A percentile compares a stretch with the other conserved stretches of the same genome.
Conservation (phyloP, 2,797 vertebrate genomes). For the Gadopsis marmoratus region DNA sequence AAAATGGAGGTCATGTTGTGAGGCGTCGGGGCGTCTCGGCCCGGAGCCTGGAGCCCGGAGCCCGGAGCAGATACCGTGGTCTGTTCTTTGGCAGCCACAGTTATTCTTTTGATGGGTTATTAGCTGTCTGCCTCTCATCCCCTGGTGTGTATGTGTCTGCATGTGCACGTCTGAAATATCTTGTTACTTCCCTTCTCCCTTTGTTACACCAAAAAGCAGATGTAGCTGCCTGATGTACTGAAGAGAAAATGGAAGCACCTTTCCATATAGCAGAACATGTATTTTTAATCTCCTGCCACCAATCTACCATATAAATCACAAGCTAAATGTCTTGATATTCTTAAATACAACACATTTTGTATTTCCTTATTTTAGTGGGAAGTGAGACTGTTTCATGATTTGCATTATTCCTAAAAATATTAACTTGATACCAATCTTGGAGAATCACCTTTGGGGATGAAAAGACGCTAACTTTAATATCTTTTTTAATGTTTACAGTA, state of each 20-base stretch:
- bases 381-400: constrained; percentile 10
- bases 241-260: constrained; percentile 7
- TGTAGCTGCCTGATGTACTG: constrained; percentile 30
- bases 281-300: constrained; percentile 24
- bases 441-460: constrained; percentile 9
- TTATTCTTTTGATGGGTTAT: constrained; percentile 80
- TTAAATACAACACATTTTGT: background rate
- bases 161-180: constrained; percentile 42
- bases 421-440: background rate
- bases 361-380: background rate
- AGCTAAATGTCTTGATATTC: constrained; percentile 6
- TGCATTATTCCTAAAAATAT: constrained; percentile 17
- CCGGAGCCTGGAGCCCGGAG: constrained; percentile 37
- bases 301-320: background rate
- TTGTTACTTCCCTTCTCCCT: constrained; percentile 28
- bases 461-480: background rate
- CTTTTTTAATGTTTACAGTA: constrained; percentile 9
- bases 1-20: constrained; percentile 73
- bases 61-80: constrained; percentile 48
- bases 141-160: constrained; percentile 46
- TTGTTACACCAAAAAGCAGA: constrained; percentile 37
- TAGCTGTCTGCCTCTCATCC: constrained; percentile 68
- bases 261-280: background rate
- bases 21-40: constrained; percentile 54
- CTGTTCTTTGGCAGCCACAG: constrained; percentile 53